Conservation (phyloP, 1,140 invertebrate species). For the Watersipora subatra region DNA sequence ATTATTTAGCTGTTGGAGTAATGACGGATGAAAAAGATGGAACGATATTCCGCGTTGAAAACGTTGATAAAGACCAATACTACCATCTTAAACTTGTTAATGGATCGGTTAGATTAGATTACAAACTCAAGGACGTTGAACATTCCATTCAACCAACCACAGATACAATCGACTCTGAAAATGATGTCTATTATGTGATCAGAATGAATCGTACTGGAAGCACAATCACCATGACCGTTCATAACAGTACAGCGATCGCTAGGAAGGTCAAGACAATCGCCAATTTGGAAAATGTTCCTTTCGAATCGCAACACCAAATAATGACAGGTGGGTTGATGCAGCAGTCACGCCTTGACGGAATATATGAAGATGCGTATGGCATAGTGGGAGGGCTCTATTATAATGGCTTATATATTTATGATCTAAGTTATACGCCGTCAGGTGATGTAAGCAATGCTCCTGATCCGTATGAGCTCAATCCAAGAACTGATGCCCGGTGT, state of each 20-base stretch:
- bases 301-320: neutral
- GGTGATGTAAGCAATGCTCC: neutral
- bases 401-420: neutral
- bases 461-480: neutral
- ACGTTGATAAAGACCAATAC: neutral
- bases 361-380: neutral
- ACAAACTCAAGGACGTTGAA: neutral
- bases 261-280: neutral
- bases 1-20: neutral
- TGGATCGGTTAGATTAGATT: neutral
- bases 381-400: neutral
- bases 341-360: neutral
- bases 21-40: neutral
- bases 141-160: neutral
- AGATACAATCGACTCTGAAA: neutral
- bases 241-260: no score
- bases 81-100: neutral
- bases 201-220: neutral
- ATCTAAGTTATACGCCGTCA: neutral
- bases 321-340: neutral
- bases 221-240: neutral
- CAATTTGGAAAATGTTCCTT: neutral
- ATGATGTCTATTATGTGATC: neutral
- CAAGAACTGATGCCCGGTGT: no score
- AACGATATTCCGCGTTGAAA: neutral